A percentile compares a stretch with the other conserved stretches of the same genome.
These are phyloP conservation scores for Hippocampus mohnikei DNA, from an alignment of 2,113 vertebrate genomes.

Conservation along the genomic window DNA sequence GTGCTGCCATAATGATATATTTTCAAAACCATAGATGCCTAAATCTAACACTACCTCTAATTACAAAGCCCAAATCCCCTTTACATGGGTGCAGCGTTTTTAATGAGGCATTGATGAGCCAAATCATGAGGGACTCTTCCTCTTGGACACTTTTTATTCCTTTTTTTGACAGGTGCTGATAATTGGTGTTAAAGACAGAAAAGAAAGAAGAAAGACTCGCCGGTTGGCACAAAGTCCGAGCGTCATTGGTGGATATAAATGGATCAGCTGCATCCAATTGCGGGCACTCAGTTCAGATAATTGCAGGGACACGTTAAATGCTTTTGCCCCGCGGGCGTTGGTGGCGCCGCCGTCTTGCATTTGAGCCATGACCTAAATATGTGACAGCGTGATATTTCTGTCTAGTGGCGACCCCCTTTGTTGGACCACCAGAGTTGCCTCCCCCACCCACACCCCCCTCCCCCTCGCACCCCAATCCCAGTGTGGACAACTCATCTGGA, in stretches of 20 bases:
- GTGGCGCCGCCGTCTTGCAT: constrained; percentile 16
- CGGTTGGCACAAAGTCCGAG: background rate
- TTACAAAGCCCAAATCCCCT: constrained; percentile 47
- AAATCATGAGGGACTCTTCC: constrained; percentile 21
- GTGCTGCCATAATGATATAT: background rate
- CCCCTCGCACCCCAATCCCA: background rate
- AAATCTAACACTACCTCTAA: constrained; percentile 37
- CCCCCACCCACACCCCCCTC: constrained; percentile 6
- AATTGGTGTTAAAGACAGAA: background rate
- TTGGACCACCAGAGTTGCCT: constrained; percentile 5
- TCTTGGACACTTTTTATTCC: constrained; percentile 13
- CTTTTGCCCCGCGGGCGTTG: constrained; percentile 23
- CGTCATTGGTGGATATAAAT: background rate
- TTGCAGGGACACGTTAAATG: constrained; percentile 17
- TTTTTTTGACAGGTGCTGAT: constrained; percentile 8
- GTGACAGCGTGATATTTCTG: constrained; percentile 32
- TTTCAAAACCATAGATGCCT: constrained; percentile 2
- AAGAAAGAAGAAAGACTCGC: background rate
- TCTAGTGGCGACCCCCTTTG: constrained; percentile 11
- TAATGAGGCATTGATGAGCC: constrained; percentile 46
- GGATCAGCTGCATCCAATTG: constrained; percentile 9
- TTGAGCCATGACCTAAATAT: constrained; percentile 55
- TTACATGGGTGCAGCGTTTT: constrained; percentile 38
- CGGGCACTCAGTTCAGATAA: background rate
- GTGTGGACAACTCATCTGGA: constrained; percentile 23